phyloP scores from a whole-genome alignment of 2,888 invertebrate species.

The Chirona hameri region DNA sequence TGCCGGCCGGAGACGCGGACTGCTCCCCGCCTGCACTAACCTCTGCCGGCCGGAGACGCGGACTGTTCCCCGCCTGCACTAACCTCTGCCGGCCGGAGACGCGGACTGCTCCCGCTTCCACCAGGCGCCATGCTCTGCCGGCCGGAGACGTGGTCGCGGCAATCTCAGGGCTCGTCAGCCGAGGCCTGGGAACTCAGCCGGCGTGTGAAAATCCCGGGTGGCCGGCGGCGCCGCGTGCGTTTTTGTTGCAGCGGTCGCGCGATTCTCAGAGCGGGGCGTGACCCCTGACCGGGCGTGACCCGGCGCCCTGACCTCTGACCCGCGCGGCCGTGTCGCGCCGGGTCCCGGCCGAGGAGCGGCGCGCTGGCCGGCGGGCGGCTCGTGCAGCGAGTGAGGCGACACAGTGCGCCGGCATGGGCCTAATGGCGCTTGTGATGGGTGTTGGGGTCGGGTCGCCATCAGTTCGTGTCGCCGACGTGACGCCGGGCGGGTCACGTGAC shows the following conservation, averaged over 20 bases:
- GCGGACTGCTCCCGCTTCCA: too few species aligned
- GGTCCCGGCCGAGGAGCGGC: neutral
- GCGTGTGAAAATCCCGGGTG: slow-evolving; percentile 2
- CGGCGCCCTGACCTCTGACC: neutral
- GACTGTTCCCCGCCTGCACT: too few species aligned
- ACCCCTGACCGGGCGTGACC: slow-evolving; percentile 1
- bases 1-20: too few species aligned
- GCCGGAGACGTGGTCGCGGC: too few species aligned
- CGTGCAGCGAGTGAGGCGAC: neutral
- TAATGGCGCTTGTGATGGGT: too few species aligned
- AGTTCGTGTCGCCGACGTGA: too few species aligned
- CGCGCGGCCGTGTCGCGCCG: neutral
- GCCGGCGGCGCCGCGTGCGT: slow-evolving; percentile 13
- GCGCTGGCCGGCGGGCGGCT: neutral
- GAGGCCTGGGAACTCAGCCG: neutral
- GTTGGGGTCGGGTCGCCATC: too few species aligned
- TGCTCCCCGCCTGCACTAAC: too few species aligned
- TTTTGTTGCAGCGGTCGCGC: slow-evolving; percentile 8
- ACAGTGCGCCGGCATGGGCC: too few species aligned
- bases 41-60: too few species aligned
- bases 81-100: too few species aligned
- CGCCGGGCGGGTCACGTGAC: too few species aligned
- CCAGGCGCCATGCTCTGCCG: neutral
- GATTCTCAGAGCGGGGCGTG: neutral
- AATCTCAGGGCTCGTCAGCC: neutral